phyloP scores from a whole-genome alignment of 2,797 vertebrate species.

The Sebastes kiyomatsui region DNA sequence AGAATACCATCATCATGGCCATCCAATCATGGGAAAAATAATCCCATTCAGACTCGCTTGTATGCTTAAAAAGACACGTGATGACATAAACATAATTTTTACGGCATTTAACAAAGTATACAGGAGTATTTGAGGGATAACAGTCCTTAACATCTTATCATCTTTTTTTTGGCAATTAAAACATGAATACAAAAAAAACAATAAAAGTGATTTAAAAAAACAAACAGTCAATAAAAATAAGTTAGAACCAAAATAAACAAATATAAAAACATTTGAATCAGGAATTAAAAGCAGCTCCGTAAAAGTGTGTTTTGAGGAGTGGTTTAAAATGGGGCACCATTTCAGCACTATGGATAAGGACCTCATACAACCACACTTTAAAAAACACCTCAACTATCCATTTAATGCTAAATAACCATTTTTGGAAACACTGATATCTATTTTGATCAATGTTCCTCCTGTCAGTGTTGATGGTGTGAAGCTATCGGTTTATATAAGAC shows the following conservation, averaged over 20 bases:
- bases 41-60: background rate
- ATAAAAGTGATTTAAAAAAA: no score
- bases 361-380: no score
- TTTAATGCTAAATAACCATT: background rate
- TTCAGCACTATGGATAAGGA: no score
- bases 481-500: background rate
- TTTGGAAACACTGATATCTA: background rate
- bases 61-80: background rate
- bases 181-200: no score
- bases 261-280: no score
- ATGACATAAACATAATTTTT: background rate
- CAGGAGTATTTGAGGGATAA: background rate
- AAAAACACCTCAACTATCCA: no score
- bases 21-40: background rate
- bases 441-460: background rate
- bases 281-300: no score
- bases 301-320: no score
- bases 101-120: background rate
- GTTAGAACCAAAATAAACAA: no score
- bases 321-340: no score
- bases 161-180: no score
- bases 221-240: no score
- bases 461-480: background rate
- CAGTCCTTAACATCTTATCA: background rate
- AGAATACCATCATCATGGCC: background rate